Percentiles rank a stretch among this genome's conserved stretches.
Conservation (phyloP, 1,140 invertebrate species). For the Bactericera cockerelli region DNA sequence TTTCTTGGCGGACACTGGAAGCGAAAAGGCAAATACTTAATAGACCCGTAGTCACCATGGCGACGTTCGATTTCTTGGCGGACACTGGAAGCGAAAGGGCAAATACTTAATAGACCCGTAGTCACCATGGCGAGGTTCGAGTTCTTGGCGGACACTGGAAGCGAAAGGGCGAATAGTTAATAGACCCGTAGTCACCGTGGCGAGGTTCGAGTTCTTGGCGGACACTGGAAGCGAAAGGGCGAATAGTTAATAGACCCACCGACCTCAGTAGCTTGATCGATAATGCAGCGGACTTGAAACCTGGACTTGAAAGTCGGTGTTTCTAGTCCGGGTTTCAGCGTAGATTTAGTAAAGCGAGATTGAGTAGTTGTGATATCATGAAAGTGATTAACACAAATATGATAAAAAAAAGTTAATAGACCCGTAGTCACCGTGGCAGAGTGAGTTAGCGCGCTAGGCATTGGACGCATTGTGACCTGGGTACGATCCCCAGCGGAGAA, state of each 20-base stretch:
- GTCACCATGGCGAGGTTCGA: constrained; percentile 63
- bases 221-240: constrained; percentile 36
- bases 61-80: constrained; percentile 44
- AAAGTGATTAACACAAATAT: too few relatives aligned
- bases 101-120: constrained; percentile 40
- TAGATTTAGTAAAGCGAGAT: too few relatives aligned
- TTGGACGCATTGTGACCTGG: too few relatives aligned
- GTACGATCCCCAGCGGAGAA: too few relatives aligned
- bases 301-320: too few relatives aligned
- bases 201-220: constrained; percentile 44
- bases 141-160: constrained; percentile 43
- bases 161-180: constrained; percentile 13
- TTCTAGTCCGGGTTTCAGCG: too few relatives aligned
- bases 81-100: constrained; percentile 36
- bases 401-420: too few relatives aligned
- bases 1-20: constrained; percentile 43
- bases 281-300: too few relatives aligned
- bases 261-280: too few relatives aligned
- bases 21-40: constrained; percentile 13
- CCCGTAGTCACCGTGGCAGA: constrained; percentile 67
- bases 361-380: too few relatives aligned
- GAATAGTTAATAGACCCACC: too few relatives aligned
- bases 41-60: constrained; percentile 67
- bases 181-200: constrained; percentile 67
- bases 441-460: constrained; percentile 42